Base-by-base conservation (phyloP, 2,888 invertebrate genomes). In the Caenorhabditis sp. region DNA sequence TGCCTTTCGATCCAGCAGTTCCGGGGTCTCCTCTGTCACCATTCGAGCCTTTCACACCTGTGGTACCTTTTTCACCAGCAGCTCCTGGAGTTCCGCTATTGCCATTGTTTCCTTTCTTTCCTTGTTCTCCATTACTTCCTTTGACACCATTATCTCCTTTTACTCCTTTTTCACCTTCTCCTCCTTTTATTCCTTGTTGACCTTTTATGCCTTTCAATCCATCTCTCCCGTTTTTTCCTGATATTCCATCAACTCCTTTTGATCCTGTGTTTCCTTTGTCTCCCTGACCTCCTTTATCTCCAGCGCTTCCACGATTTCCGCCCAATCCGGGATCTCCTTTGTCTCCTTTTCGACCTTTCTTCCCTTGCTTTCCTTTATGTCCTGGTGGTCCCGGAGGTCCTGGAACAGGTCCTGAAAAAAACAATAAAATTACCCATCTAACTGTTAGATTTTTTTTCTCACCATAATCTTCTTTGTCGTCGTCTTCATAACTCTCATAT, bases 341-440 rank as follows among this genome's bases (percentile, higher is more conserved):
- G 26, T n/a, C 8, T 63, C 60, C 60, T 23, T 26, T 25, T 20
- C 25, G 20, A 1, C 60, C 60, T 14, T 25, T 50, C 14, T 14
- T n/a, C 17, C 60, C 60, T n/a, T 10, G 14, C 14, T 60, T 50
- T 63, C 68, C 68, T 43, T 63, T 49, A 38, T 57, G 52, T 65
- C 70, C 70, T 14, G 31, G 26, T 12, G 53, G 3, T 65, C 69
- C 69, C 36, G 50, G 43, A 36, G 56, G 56, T 49, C 69, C 69
- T 60, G 63, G 59, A 56, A 31, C 38, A 26, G 49, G 63, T 60
- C 63, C 68, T 50, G 20, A 59, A 58, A 59, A 62, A 62, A 27
- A 54, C 38, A n/a, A 17, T n/a, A n/a, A n/a, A 14, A 36, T 21
- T 31, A 38, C 10, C 36, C 31, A 38, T 23, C 36, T n/a, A 38